Conservation (phyloP, 2,113 vertebrate species). For the Mormyrus lacerda region DNA sequence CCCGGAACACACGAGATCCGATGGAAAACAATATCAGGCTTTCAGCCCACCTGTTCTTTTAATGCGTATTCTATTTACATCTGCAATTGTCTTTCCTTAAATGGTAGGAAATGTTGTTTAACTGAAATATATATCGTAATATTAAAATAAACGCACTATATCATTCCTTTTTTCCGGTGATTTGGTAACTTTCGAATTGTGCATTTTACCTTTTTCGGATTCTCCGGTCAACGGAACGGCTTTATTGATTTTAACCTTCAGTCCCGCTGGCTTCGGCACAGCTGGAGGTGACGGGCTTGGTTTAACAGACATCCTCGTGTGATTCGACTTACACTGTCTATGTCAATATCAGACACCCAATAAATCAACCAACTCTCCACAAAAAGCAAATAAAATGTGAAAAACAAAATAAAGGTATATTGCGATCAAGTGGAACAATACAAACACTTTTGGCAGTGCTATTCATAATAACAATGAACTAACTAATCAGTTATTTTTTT, state of each 20-base stretch:
- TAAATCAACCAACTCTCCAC: not conserved
- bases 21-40: not conserved
- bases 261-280: constrained; percentile 10
- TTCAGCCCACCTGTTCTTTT: not conserved
- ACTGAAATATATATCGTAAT: not conserved
- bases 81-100: not conserved
- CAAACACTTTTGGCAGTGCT: not conserved
- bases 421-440: not conserved
- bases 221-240: not conserved
- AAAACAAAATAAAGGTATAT: not conserved
- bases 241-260: constrained; percentile 5
- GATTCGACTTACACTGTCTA: not conserved
- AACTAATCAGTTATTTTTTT: not conserved
- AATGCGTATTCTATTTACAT: not conserved
- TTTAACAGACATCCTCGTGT: not conserved
- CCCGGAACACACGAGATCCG: not conserved
- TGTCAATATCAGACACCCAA: not conserved
- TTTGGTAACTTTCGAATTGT: not conserved
- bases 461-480: not conserved
- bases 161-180: not conserved
- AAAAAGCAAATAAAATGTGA: not conserved
- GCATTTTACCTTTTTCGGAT: constrained; percentile 11
- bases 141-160: not conserved
- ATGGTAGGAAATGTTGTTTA: not conserved
- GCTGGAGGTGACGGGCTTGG: constrained; percentile 13